Percentiles rank a stretch among this genome's conserved stretches.
Conservation (phyloP, 2,113 vertebrate species). For the Cyanocitta stelleri region DNA sequence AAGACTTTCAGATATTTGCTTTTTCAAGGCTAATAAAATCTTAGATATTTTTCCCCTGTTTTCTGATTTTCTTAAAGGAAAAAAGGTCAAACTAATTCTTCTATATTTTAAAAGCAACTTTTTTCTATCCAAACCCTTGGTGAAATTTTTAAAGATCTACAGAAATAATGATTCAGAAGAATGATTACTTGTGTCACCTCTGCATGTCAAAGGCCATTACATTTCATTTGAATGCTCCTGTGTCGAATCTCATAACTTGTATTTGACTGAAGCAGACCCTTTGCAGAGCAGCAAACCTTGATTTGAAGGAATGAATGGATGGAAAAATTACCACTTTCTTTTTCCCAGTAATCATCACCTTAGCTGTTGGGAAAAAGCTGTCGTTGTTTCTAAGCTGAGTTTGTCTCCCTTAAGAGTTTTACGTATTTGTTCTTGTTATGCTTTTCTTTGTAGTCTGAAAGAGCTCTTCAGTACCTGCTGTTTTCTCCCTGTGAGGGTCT, state of each 20-base stretch:
- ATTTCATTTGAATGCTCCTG: not conserved
- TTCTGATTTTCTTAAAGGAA: not conserved
- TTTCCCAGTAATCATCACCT: not conserved
- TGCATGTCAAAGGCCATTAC: not conserved
- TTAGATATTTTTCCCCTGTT: not conserved
- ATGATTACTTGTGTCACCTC: not conserved
- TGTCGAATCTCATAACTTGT: not conserved
- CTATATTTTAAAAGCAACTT: not conserved
- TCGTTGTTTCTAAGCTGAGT: not conserved
- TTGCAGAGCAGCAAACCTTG: not conserved
- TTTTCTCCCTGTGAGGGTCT: not conserved
- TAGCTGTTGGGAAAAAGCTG: not conserved
- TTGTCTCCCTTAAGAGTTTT: not conserved
- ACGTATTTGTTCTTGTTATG: not conserved
- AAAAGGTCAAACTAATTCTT: not conserved
- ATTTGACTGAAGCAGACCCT: not conserved
- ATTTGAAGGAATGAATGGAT: not conserved
- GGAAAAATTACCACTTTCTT: not conserved
- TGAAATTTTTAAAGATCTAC: not conserved
- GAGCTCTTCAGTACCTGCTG: not conserved
- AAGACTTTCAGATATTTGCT: not conserved
- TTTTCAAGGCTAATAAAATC: not conserved
- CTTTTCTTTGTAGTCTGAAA: not conserved
- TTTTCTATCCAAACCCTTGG: not conserved
- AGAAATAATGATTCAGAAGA: not conserved